Percentiles rank a stretch among this genome's conserved stretches.
Conservation (phyloP, 2,113 vertebrate genomes). For the Strigops habroptila region DNA sequence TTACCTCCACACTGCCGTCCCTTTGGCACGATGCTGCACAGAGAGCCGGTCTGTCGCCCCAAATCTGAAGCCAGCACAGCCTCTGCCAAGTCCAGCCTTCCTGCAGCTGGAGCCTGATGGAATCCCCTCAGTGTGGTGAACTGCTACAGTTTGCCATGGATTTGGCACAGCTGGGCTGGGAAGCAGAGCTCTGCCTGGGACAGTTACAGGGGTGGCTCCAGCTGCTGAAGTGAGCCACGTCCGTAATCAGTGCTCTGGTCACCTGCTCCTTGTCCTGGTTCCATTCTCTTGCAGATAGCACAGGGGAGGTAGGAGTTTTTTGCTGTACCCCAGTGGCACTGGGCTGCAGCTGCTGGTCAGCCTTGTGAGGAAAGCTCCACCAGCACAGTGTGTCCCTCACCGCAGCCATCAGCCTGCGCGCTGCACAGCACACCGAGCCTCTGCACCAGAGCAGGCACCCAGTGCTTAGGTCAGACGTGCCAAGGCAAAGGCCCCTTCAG, state of each 20-base stretch:
- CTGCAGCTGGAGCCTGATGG: not conserved
- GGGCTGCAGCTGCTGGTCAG: not conserved
- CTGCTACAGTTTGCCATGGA: not conserved
- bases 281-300: not conserved
- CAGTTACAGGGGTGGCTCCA: not conserved
- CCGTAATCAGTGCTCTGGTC: not conserved
- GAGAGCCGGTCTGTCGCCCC: not conserved
- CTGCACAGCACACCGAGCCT: not conserved
- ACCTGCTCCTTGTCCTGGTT: not conserved
- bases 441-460: not conserved
- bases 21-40: not conserved
- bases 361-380: not conserved
- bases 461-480: not conserved
- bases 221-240: not conserved
- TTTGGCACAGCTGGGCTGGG: not conserved
- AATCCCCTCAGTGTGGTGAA: not conserved
- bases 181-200: not conserved
- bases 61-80: not conserved
- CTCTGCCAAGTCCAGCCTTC: not conserved
- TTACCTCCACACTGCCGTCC: not conserved
- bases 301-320: not conserved
- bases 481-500: not conserved
- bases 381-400: fast-evolving
- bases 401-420: not conserved
- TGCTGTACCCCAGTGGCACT: not conserved